Base-by-base conservation (phyloP, 2,888 invertebrate genomes). In the Cheilosia soror region DNA sequence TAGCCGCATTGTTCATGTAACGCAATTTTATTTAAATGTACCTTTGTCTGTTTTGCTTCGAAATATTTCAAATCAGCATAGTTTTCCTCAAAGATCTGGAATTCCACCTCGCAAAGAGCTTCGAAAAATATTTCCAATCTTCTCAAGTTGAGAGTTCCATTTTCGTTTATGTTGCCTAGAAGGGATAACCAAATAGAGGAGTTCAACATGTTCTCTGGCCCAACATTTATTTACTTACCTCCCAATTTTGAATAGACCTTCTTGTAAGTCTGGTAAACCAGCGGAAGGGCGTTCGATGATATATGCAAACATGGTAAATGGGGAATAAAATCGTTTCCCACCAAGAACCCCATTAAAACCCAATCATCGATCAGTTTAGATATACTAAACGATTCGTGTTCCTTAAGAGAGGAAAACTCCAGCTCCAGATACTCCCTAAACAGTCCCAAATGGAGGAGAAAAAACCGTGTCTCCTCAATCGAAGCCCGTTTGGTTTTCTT, bases 261-360 rank as follows among this genome's bases (percentile, higher is more conserved):
- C 93, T 96, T 98, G 92, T 99, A 99, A 0, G 96, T 96, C 89
- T 95, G 94, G 93, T 98, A 99, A 49, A 99, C 93, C 84, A 96
- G 91, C 0, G 98, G 97, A 87, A 99, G 92, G 13, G 98, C 98
- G 89, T 98, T 97, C 89, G 96, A 96, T 88, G 95, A 95, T 88
- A 99, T 99, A 92, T 99, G 98, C 91, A 99, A 94, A 92, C 98
- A 96, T 2, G 99, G 99, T 87, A 99, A 93, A 93, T 98, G 95
- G 0, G 99, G 99, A 89, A 99, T 97, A 92, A 99, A 99, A 92
- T 99, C 99, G 91, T 99, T 99, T 87, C 99, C 99, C 11, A 99
- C 97, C 29, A 99, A 93, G 91, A 99, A 99, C 0, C 98, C 98
- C 98, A 99, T 98, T 20, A 99, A 92, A 33, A 99, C 96, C 99